phyloP scores from a whole-genome alignment of 2,113 vertebrate genomes.

The Pycnonotus jocosus region DNA sequence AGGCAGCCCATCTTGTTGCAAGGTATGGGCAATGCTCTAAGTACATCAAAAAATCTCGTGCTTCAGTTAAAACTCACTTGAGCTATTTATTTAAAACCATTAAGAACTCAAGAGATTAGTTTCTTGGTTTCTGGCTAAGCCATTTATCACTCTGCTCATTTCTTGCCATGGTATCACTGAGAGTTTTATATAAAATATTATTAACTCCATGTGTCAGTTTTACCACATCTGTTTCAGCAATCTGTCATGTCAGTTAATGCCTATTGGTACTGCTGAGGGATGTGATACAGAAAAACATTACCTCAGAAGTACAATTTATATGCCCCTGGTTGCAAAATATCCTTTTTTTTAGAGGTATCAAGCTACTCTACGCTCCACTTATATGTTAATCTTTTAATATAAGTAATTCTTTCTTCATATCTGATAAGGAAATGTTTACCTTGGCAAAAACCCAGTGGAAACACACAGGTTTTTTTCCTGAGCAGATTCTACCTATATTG shows the following conservation, averaged over 20 bases:
- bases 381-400: not conserved
- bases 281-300: not conserved
- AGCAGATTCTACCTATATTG: not conserved
- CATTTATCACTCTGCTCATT: conserved; percentile 28
- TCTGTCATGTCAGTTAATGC: not conserved
- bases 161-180: not conserved
- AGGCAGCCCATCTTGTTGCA: not conserved
- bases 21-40: not conserved
- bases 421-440: not conserved
- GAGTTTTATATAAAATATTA: conserved; percentile 34
- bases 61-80: not conserved
- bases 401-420: not conserved
- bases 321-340: not conserved
- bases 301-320: not conserved
- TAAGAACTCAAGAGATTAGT: conserved; percentile 9
- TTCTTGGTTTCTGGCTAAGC: conserved; percentile 8
- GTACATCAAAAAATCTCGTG: not conserved
- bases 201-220: conserved; percentile 45
- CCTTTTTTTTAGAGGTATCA: not conserved
- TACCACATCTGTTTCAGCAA: conserved; percentile 36
- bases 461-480: not conserved
- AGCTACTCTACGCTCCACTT: not conserved
- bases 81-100: not conserved
- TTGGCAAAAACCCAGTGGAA: not conserved
- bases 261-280: not conserved